A percentile compares a stretch with the other conserved stretches of the same genome.
Conservation (phyloP, 1,140 invertebrate species). For the Bursaphelenchus mucronatus region DNA sequence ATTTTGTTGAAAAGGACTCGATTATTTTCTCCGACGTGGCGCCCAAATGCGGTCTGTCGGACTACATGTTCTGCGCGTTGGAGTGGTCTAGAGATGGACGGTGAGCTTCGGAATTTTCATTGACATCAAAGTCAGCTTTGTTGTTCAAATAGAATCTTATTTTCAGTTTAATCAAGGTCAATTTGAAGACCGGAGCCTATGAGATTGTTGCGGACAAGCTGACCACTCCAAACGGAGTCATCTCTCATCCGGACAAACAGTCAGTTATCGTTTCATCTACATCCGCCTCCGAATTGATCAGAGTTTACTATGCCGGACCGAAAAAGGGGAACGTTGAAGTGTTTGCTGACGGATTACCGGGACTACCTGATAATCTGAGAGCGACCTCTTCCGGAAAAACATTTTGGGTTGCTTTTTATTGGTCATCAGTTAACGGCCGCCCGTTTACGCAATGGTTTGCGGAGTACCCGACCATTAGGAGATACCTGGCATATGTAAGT, state of each 20-base stretch:
- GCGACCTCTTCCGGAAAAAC: neutral
- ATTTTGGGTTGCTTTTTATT: neutral
- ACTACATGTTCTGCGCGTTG: neutral
- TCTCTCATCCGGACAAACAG: slow-evolving; percentile 1
- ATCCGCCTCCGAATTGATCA: neutral
- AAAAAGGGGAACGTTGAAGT: neutral
- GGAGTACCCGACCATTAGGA: neutral
- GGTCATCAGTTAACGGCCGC: neutral
- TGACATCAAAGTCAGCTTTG: too few relatives aligned
- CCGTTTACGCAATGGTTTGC: neutral
- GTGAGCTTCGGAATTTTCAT: neutral
- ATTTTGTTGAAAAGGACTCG: neutral
- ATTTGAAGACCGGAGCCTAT: neutral
- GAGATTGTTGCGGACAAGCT: neutral
- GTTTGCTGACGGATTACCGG: neutral
- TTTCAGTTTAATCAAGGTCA: neutral
- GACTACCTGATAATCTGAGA: neutral
- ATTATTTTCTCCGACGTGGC: neutral
- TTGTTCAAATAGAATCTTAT: too few relatives aligned
- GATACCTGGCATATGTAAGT: neutral
- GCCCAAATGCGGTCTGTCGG: neutral
- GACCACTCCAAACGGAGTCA: neutral
- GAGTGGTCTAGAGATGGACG: neutral
- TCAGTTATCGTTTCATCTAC: neutral
- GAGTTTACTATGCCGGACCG: slow-evolving; percentile 1